Evolutionary conservation across 2,797 vertebrate genomes (phyloP).

Genomic region (Pyrocephalus nanus): DNA sequence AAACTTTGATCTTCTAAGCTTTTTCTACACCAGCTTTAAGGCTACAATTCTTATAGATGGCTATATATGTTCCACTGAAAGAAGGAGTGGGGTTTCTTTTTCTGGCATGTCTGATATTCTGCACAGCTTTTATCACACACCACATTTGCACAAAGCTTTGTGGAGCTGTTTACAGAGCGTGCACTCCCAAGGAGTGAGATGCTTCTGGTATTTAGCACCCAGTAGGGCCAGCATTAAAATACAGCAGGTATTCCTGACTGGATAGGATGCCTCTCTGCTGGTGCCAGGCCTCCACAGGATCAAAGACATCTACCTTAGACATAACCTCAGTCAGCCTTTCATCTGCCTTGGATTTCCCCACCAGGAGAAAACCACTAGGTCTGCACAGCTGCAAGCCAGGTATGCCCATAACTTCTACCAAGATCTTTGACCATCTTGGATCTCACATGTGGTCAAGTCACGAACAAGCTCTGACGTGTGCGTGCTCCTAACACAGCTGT

Average conservation of each 20-base stretch:
- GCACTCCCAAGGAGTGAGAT: background rate
- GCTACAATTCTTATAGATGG: background rate
- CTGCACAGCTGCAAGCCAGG: conserved; percentile 45
- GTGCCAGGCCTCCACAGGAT: background rate
- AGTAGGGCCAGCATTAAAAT: background rate
- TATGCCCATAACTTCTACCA: background rate
- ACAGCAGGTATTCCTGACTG: background rate
- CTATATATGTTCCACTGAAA: background rate
- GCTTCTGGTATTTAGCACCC: background rate
- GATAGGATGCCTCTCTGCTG: background rate
- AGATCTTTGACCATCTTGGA: background rate
- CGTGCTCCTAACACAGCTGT: background rate
- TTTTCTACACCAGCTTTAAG: background rate
- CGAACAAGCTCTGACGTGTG: background rate
- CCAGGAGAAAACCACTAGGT: background rate
- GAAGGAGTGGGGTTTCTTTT: background rate
- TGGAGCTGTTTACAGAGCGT: background rate
- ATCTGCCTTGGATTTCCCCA: background rate
- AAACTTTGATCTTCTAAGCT: conserved; percentile 53
- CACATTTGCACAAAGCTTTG: background rate
- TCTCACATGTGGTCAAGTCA: background rate
- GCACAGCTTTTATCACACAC: background rate
- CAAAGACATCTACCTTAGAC: background rate
- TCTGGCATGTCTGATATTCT: background rate
- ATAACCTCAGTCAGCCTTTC: background rate